A percentile compares a stretch with the other conserved stretches of the same genome.
phyloP scores from a whole-genome alignment of 2,888 invertebrate genomes.

The Orchesella flavescens region DNA sequence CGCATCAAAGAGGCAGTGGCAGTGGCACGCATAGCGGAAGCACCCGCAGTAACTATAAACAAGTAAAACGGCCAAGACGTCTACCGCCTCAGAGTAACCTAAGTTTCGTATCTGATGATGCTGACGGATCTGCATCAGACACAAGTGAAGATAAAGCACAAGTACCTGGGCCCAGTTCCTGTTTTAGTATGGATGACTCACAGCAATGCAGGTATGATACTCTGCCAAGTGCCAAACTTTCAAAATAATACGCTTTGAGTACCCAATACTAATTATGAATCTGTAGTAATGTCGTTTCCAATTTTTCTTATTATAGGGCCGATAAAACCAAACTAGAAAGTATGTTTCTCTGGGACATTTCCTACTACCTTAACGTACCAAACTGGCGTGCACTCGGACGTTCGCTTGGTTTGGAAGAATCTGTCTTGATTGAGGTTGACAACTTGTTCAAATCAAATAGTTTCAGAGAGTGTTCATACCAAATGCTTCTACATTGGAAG shows the following conservation, averaged over 20 bases:
- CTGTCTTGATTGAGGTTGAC: conserved; percentile 69
- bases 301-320: conserved; percentile 52
- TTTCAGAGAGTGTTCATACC: conserved; percentile 72
- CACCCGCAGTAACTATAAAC: neutral
- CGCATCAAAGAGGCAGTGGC: too few species aligned
- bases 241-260: too few species aligned
- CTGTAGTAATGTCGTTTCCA: neutral
- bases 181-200: neutral
- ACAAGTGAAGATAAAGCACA: neutral
- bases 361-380: conserved; percentile 64
- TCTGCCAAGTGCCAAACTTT: too few species aligned
- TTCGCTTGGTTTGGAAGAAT: conserved; percentile 63
- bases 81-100: neutral
- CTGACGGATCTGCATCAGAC: neutral
- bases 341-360: conserved; percentile 72
- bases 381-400: conserved; percentile 72
- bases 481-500: conserved; percentile 73
- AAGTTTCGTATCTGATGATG: neutral
- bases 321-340: conserved; percentile 66
- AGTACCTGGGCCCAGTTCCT: neutral
- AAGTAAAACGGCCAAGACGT: neutral
- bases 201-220: too few species aligned
- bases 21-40: neutral
- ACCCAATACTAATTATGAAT: too few species aligned
- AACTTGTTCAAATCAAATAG: conserved; percentile 68